Conservation (phyloP, 2,888 invertebrate species). For the Drosophila sordidapex region DNA sequence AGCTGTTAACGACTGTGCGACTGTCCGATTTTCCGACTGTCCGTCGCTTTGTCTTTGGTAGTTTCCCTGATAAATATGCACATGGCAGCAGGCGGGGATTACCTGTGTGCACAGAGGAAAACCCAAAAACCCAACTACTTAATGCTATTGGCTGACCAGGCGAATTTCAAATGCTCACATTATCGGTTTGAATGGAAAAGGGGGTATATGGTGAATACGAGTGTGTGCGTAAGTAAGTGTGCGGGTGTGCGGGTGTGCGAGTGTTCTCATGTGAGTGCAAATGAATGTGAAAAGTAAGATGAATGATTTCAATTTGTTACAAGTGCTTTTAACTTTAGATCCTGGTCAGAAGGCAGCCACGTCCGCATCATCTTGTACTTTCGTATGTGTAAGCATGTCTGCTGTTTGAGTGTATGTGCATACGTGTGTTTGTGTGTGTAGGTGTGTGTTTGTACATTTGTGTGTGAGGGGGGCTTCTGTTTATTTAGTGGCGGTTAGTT, state of each 20-base stretch:
- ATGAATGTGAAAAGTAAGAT: constrained; percentile 79
- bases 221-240: constrained; percentile 4
- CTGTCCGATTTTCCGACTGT: not conserved
- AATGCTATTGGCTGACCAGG: constrained; percentile 59
- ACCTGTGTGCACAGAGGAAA: constrained; percentile 36
- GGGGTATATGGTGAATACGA: constrained; percentile 8
- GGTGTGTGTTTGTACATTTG: constrained; percentile 11
- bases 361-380: constrained; percentile 41
- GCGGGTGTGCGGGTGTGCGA: constrained; percentile 3
- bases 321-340: constrained; percentile 80
- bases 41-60: not conserved
- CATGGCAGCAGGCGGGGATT: constrained; percentile 17
- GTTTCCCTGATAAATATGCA: constrained; percentile 17
- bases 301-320: constrained; percentile 82
- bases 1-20: constrained; percentile 3
- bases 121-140: constrained; percentile 54
- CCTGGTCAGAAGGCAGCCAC: constrained; percentile 46
- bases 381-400: constrained; percentile 7
- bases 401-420: constrained; percentile 1
- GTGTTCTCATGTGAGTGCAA: constrained; percentile 55
- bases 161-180: constrained; percentile 61
- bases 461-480: constrained; percentile 35
- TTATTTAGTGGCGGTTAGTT: constrained; percentile 79
- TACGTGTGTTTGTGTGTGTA: constrained; percentile 8
- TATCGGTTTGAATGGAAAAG: constrained; percentile 19